Evolutionary conservation across 1,140 invertebrate genomes (phyloP).

Genomic region (Brachystomella parvula): DNA sequence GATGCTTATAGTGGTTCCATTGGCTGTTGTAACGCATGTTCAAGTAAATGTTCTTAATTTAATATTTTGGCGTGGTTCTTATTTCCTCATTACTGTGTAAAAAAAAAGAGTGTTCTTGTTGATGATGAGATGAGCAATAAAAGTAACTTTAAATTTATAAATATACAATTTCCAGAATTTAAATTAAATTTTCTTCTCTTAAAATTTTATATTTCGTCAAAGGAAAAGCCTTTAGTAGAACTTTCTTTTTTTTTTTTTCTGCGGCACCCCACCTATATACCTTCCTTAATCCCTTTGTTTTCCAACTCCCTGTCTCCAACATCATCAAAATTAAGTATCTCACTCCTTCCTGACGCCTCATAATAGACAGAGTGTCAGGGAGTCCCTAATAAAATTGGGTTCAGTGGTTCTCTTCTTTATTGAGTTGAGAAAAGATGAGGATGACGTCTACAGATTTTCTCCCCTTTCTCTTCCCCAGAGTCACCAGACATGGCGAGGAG

Average conservation of each 20-base stretch:
- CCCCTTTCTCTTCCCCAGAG: neutral
- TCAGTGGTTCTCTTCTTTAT: constrained; percentile 6
- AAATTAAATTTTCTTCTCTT: no score
- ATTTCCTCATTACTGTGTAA: no score
- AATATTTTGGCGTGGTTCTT: no score
- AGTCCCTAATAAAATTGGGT: constrained; percentile 10
- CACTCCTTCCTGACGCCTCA: neutral
- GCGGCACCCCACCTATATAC: neutral
- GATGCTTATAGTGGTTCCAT: no score
- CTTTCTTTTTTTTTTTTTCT: no score
- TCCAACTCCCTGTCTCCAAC: neutral
- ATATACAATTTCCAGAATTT: no score
- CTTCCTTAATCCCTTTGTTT: constrained; percentile 1
- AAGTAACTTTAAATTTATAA: neutral
- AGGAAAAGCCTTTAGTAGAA: no score
- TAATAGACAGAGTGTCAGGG: constrained; percentile 12
- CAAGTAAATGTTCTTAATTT: no score
- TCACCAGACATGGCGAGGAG: no score
- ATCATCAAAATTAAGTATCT: constrained; percentile 10
- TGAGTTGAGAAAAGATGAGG: neutral
- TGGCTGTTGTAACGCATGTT: no score
- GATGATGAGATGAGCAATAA: neutral
- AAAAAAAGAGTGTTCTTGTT: no score
- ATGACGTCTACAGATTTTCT: neutral
- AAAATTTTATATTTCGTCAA: no score